A percentile compares a stretch with the other conserved stretches of the same genome.
These are phyloP conservation scores for Apamea monoglypha DNA, from an alignment of 2,888 invertebrate genomes.

Conservation along the genomic window DNA sequence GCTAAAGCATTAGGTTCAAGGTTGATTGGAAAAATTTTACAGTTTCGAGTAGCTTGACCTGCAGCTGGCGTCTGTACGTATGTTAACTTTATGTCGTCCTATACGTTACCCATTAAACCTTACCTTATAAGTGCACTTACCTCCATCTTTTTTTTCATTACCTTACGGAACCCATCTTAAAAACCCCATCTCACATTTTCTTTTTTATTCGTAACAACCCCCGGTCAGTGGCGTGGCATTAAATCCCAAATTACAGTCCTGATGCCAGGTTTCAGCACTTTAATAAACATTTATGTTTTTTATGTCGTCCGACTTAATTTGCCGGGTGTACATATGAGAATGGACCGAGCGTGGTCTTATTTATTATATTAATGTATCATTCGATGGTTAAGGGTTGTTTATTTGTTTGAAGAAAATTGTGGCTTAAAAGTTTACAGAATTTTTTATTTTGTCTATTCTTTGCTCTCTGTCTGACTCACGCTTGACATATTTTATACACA, in stretches of 20 bases:
- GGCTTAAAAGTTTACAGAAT: neutral
- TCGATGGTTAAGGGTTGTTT: constrained; percentile 32
- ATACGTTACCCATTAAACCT: neutral
- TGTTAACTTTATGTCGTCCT: neutral
- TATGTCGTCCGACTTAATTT: constrained; percentile 68
- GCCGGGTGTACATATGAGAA: constrained; percentile 63
- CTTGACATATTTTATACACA: constrained; percentile 15
- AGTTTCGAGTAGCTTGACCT: too few relatives aligned
- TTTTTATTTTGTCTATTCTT: neutral
- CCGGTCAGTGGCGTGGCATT: constrained; percentile 63
- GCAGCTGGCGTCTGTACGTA: too few relatives aligned
- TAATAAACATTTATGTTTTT: constrained; percentile 72
- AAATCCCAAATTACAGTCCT: constrained; percentile 69
- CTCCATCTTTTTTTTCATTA: constrained; percentile 15
- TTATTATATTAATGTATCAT: constrained; percentile 57
- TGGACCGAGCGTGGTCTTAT: constrained; percentile 44
- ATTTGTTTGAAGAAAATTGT: neutral
- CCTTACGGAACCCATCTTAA: constrained; percentile 53
- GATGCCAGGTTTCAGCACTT: constrained; percentile 70
- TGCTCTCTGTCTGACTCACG: neutral
- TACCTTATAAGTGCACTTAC: neutral
- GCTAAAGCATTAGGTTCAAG: too few relatives aligned
- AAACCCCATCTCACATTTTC: constrained; percentile 26
- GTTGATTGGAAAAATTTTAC: too few relatives aligned
- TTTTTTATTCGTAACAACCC: constrained; percentile 52